Evolutionary conservation across 1,140 invertebrate species (phyloP).

Genomic region (Centruroides vittatus): DNA sequence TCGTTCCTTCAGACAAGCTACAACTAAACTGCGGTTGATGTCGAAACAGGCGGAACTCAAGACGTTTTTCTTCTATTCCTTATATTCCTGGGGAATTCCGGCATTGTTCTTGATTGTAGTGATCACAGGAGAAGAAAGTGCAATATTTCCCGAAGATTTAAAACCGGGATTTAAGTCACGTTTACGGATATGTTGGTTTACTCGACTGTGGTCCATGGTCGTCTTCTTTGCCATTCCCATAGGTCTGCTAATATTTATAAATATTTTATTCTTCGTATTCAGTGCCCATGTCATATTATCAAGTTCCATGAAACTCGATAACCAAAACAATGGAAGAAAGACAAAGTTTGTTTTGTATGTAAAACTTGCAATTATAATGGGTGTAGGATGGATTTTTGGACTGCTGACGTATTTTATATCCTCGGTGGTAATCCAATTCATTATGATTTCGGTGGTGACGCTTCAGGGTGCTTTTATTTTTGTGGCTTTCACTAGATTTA

Average conservation of each 20-base stretch:
- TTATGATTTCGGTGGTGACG: too few species aligned
- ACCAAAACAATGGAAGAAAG: conserved; percentile 23
- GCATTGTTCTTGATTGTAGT: conserved; percentile 29
- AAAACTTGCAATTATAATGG: too few species aligned
- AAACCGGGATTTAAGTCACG: conserved; percentile 17
- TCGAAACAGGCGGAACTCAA: conserved; percentile 25
- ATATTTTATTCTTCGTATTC: conserved; percentile 35
- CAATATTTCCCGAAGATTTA: too few species aligned
- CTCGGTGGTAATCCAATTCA: too few species aligned
- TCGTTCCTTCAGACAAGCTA: conserved; percentile 35
- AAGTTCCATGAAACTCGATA: too few species aligned
- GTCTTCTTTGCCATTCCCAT: conserved; percentile 39
- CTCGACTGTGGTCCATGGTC: conserved; percentile 32
- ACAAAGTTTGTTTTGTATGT: neutral
- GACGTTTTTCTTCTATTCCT: conserved; percentile 35
- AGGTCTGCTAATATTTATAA: conserved; percentile 32
- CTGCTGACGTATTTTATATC: too few species aligned
- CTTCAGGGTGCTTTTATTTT: too few species aligned
- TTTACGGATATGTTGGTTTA: conserved; percentile 40
- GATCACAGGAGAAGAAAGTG: too few species aligned
- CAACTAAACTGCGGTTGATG: conserved; percentile 32
- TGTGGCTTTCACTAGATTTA: too few species aligned
- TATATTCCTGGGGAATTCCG: conserved; percentile 39
- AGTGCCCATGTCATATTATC: conserved; percentile 27
- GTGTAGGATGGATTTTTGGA: too few species aligned